phyloP scores from a whole-genome alignment of 2,888 invertebrate species.

The Apamea sordens region DNA sequence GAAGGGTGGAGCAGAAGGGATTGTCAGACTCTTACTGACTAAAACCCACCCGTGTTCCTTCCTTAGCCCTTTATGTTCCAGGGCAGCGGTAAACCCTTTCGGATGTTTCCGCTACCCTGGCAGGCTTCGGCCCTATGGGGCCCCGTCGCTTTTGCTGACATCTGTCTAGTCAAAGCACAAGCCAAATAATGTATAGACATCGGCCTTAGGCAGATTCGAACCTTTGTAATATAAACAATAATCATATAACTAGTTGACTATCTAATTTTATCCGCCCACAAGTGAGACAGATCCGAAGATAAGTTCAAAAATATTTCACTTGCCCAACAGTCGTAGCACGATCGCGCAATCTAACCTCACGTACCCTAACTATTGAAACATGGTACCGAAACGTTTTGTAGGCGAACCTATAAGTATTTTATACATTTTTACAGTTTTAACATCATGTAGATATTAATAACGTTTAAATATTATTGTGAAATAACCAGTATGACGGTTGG shows the following conservation, averaged over 20 bases:
- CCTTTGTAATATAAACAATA: not conserved
- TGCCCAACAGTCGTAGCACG: slow-evolving; percentile 41
- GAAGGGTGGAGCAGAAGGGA: too few species aligned
- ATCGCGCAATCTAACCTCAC: slow-evolving; percentile 46
- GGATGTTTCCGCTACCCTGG: too few species aligned
- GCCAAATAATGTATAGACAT: not conserved
- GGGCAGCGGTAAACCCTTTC: too few species aligned
- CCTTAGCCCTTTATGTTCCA: too few species aligned
- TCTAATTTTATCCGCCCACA: slow-evolving; percentile 7
- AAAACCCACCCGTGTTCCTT: too few species aligned
- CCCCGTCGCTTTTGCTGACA: too few species aligned
- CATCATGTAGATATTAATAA: not conserved
- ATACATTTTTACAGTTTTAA: slow-evolving; percentile 14
- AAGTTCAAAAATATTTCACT: slow-evolving; percentile 41
- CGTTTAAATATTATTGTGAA: not conserved
- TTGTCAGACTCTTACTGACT: too few species aligned
- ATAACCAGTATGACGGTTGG: not conserved
- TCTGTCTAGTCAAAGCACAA: too few species aligned
- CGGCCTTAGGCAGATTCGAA: not conserved
- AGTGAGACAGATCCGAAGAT: slow-evolving; percentile 33
- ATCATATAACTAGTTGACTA: not conserved
- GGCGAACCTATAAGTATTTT: slow-evolving; percentile 23
- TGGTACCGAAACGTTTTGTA: slow-evolving; percentile 19
- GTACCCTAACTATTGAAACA: slow-evolving; percentile 49
- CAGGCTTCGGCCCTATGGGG: too few species aligned